These are phyloP conservation scores for Acinonyx jubatus DNA, from an alignment of 2,113 vertebrate species.

Conservation along the genomic window DNA sequence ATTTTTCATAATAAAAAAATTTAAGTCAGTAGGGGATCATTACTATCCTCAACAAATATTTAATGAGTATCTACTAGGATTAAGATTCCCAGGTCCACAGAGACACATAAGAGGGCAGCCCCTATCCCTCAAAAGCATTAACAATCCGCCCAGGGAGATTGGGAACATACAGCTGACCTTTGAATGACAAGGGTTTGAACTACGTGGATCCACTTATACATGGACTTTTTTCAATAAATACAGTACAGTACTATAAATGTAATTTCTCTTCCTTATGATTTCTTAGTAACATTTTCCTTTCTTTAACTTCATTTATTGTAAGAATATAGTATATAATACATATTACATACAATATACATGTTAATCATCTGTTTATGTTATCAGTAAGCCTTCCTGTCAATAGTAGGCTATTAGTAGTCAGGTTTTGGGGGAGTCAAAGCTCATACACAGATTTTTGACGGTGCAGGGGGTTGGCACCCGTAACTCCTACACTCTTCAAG, in stretches of 20 bases:
- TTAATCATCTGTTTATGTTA: not conserved
- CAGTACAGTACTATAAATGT: not conserved
- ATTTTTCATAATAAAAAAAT: slow-evolving; percentile 22
- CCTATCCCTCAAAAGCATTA: slow-evolving; percentile 7
- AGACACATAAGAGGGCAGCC: not conserved
- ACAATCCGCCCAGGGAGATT: not conserved
- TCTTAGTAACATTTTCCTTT: not conserved
- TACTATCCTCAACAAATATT: slow-evolving; percentile 9
- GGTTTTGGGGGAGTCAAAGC: not conserved
- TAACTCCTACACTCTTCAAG: not conserved
- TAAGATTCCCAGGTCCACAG: not conserved
- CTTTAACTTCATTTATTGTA: not conserved
- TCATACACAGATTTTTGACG: not conserved
- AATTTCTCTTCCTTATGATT: not conserved
- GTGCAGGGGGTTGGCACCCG: not conserved
- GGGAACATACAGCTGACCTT: not conserved
- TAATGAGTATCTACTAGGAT: not conserved
- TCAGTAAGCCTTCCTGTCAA: not conserved
- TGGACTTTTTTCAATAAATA: not conserved
- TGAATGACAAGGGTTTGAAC: not conserved
- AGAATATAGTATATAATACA: not conserved
- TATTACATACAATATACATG: not conserved
- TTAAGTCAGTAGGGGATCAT: not conserved
- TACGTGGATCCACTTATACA: not conserved
- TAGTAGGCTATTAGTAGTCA: not conserved